Base-by-base conservation (phyloP, 2,888 invertebrate species). In the Sycophila texana region DNA sequence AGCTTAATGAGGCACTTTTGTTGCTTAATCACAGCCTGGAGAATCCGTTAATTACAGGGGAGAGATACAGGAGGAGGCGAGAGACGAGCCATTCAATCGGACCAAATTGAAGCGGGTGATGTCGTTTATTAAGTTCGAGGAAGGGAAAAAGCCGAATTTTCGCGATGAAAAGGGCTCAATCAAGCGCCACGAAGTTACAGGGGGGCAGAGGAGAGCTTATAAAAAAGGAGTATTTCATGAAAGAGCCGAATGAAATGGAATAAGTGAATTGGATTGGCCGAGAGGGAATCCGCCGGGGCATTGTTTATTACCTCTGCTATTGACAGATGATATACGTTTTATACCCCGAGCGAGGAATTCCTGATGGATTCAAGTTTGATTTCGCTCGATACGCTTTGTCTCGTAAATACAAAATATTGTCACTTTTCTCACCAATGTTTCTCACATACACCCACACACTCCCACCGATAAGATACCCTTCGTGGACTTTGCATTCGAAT, bases 1-100 rank as follows among this genome's bases (percentile, higher is more conserved):
- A 53, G 18, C 26, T n/a, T 80, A 78, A 81, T 63, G 77, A 81
- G 63, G 74, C 20, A 72, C 81, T 72, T 75, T 72, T 78, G 74
- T 78, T 61, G 70, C 66, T 68, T 75, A 81, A 76, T 70, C 30
- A 53, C 55, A 51, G 53, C 18, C 63, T n/a, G 12, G 55, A 51
- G 18, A 26, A 51, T 80, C 30, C 20, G 67, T 76, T 77, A 71
- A 79, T 74, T 68, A 65, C 70, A 30, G 22, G 53, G 20, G 26
- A 20, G 30, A 1, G 60, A 63, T 63, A n/a, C 16, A 16, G 22
- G 10, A 16, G 13, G 55, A 16, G 13, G 55, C 53, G 26, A n/a
- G 57, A 16, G 20, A 20, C 39, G 58, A 16, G 18, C 22, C 20
- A 39, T 70, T 22, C 16, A 70, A 57, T 22, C 12, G 39, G 5